These are phyloP conservation scores for Crypturellus undulatus DNA, from an alignment of 2,113 vertebrate genomes.

Conservation along the genomic window DNA sequence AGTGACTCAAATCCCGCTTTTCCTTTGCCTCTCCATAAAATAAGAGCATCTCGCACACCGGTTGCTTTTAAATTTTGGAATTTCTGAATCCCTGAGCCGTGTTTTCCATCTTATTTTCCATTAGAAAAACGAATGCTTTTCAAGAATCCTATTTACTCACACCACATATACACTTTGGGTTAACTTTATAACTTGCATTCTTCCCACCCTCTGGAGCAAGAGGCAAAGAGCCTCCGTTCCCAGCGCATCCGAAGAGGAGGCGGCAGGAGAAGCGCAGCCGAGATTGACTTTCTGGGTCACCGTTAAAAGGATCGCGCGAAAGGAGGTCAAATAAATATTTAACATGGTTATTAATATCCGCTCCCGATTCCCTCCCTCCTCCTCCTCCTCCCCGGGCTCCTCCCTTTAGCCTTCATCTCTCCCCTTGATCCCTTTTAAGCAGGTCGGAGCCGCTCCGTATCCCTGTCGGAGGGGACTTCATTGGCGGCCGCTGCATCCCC, in stretches of 20 bases:
- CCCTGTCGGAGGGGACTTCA: not conserved
- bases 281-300: constrained; percentile 67
- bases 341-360: constrained; percentile 77
- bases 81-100: not conserved
- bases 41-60: not conserved
- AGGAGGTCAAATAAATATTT: constrained; percentile 80
- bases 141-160: constrained; percentile 63
- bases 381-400: constrained; percentile 1
- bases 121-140: constrained; percentile 57
- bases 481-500: no score
- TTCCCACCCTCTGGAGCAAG: not conserved
- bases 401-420: constrained; percentile 45
- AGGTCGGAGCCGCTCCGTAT: constrained; percentile 30
- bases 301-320: constrained; percentile 68
- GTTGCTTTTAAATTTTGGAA: constrained; percentile 11
- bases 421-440: constrained; percentile 74
- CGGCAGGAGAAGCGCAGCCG: not conserved
- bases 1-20: accelerated
- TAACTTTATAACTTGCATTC: constrained; percentile 51
- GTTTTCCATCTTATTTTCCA: constrained; percentile 67
- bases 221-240: not conserved
- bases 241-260: not conserved
- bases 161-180: constrained; percentile 44
- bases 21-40: not conserved
- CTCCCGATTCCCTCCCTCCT: constrained; percentile 70